These are phyloP conservation scores for Sphecodes monilicornis DNA, from an alignment of 2,888 invertebrate genomes.

Conservation along the genomic window DNA sequence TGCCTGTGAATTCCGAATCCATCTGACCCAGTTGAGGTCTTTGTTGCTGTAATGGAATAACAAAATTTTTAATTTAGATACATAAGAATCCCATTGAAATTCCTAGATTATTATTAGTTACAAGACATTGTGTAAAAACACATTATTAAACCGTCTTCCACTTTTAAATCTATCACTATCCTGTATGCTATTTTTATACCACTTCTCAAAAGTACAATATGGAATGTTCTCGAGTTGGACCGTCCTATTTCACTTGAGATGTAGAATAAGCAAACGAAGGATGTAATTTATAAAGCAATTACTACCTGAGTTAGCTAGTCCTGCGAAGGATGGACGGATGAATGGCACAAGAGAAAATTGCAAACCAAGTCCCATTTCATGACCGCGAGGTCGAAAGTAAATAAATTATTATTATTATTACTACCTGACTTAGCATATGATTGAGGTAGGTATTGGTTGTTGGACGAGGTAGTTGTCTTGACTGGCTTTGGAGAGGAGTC, in stretches of 20 bases:
- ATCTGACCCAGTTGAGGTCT: slow-evolving; percentile 83
- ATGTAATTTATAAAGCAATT: no score
- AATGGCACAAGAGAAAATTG: no score
- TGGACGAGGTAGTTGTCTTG: slow-evolving; percentile 83
- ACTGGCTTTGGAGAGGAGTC: slow-evolving; percentile 82
- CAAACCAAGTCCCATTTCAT: no score
- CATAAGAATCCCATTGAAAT: not conserved
- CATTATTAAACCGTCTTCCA: not conserved
- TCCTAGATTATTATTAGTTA: no score
- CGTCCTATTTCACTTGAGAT: no score
- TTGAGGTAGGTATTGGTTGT: slow-evolving; percentile 83
- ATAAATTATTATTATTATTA: no score
- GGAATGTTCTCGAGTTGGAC: not conserved
- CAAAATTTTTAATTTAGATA: not conserved
- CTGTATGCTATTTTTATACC: not conserved
- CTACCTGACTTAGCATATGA: slow-evolving; percentile 83
- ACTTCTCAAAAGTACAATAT: not conserved
- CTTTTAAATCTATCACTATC: not conserved
- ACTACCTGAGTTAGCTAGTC: no score
- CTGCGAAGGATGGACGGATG: no score
- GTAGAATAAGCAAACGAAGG: no score
- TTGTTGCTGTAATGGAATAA: slow-evolving; percentile 73
- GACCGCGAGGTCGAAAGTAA: no score
- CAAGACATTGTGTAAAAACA: no score
- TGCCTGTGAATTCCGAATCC: slow-evolving; percentile 83